Conservation (phyloP, 1,140 invertebrate species). For the Campodea augens region DNA sequence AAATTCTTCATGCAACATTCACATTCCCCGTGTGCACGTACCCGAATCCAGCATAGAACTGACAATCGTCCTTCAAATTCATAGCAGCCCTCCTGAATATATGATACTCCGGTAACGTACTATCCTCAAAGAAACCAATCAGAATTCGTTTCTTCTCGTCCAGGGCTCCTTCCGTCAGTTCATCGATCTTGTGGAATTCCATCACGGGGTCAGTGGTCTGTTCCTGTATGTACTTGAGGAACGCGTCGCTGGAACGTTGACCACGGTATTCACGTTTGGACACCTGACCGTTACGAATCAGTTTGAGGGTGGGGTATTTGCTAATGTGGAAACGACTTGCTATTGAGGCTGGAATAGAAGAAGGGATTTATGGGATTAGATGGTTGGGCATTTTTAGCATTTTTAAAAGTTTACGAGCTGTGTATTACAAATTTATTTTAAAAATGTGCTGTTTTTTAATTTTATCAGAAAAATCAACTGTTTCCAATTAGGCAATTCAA, state of each 20-base stretch:
- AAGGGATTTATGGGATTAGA: no score
- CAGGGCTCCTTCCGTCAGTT: no score
- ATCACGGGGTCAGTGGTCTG: constrained; percentile 78
- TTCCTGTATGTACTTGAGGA: constrained; percentile 50
- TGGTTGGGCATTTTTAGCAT: no score
- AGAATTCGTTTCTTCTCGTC: constrained; percentile 80
- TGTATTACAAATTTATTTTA: neutral
- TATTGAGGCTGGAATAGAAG: constrained; percentile 38
- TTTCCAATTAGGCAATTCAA: no score
- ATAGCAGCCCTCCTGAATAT: constrained; percentile 61
- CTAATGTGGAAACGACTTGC: constrained; percentile 83
- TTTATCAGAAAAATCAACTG: no score
- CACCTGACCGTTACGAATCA: constrained; percentile 83
- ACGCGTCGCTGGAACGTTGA: constrained; percentile 60
- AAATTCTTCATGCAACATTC: no score
- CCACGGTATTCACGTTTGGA: constrained; percentile 89
- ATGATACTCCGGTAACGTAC: constrained; percentile 59
- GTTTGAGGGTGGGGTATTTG: constrained; percentile 96
- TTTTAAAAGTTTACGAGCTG: neutral
- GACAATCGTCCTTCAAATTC: constrained; percentile 86
- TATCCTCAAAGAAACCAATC: constrained; percentile 77
- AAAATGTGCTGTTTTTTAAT: neutral
- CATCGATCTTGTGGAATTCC: constrained; percentile 51
- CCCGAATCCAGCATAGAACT: constrained; percentile 84
- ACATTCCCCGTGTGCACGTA: no score